A percentile compares a stretch with the other conserved stretches of the same genome.
These are phyloP conservation scores for Selene dorsalis DNA, from an alignment of 2,797 vertebrate species.

Conservation along the genomic window DNA sequence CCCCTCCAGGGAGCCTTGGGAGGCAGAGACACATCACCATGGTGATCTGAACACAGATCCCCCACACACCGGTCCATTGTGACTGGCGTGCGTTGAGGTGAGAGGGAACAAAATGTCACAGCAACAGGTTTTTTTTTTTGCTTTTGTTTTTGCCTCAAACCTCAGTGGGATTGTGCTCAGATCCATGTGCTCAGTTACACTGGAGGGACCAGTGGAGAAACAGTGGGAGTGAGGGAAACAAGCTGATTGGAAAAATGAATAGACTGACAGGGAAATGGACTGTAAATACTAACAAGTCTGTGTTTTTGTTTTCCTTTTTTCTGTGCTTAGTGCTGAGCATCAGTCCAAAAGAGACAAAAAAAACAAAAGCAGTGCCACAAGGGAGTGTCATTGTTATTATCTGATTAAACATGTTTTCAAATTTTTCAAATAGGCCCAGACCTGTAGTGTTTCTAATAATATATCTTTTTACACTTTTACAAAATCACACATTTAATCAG, in stretches of 20 bases:
- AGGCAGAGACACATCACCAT: constrained; percentile 87
- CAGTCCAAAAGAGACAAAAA: not conserved
- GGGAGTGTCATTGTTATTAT: constrained; percentile 27
- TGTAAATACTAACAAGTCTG: constrained; percentile 34
- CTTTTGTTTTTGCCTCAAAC: constrained; percentile 84
- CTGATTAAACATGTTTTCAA: constrained; percentile 36
- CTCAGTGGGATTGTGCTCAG: constrained; percentile 79
- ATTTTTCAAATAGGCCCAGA: constrained; percentile 23
- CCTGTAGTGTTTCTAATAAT: constrained; percentile 13
- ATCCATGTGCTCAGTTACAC: constrained; percentile 73
- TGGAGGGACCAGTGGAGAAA: constrained; percentile 53
- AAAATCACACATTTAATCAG: constrained; percentile 14
- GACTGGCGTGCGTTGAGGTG: constrained; percentile 84
- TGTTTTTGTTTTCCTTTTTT: constrained; percentile 29
- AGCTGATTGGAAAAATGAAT: constrained; percentile 56
- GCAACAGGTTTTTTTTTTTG: constrained; percentile 85
- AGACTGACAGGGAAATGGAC: constrained; percentile 49
- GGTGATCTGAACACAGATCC: constrained; percentile 86
- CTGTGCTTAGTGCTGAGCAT: constrained; percentile 1
- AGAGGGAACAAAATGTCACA: constrained; percentile 88
- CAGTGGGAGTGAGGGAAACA: constrained; percentile 58
- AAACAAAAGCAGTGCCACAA: constrained; percentile 8
- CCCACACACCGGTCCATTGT: constrained; percentile 83
- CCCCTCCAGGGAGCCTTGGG: constrained; percentile 81
- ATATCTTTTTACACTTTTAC: constrained; percentile 15